A percentile compares a stretch with the other conserved stretches of the same genome.
phyloP scores from a whole-genome alignment of 2,797 vertebrate genomes.

The Miichthys miiuy region DNA sequence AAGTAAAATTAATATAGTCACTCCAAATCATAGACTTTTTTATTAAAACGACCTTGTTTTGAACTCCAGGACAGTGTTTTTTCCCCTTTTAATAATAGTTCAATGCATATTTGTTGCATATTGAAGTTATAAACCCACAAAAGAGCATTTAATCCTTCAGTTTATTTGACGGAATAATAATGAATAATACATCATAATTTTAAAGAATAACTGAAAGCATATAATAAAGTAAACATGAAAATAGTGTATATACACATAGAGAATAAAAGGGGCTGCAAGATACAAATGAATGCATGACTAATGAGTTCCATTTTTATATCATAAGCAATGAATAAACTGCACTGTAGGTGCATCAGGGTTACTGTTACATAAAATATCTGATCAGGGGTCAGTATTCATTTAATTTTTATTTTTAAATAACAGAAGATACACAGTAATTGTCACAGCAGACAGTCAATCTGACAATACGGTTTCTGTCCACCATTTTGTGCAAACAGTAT shows the following conservation, averaged over 20 bases:
- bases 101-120: background rate
- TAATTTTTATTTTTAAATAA: background rate
- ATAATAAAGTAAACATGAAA: background rate
- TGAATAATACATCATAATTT: background rate
- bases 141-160: background rate
- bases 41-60: background rate
- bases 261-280: background rate
- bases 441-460: conserved; percentile 17
- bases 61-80: too few relatives aligned
- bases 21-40: background rate
- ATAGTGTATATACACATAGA: background rate
- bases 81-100: background rate
- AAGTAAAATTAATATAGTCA: background rate
- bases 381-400: background rate
- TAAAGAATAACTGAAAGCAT: background rate
- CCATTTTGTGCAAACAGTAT: conserved; percentile 53
- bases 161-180: background rate
- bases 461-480: conserved; percentile 39
- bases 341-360: background rate
- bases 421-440: conserved; percentile 20
- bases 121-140: background rate
- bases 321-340: background rate
- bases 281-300: background rate
- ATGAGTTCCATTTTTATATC: background rate
- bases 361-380: too few relatives aligned